Evolutionary conservation across 1,140 invertebrate species (phyloP), one percentile per base, ranked within the genome.

Genomic region (Drosophila teissieri): DNA sequence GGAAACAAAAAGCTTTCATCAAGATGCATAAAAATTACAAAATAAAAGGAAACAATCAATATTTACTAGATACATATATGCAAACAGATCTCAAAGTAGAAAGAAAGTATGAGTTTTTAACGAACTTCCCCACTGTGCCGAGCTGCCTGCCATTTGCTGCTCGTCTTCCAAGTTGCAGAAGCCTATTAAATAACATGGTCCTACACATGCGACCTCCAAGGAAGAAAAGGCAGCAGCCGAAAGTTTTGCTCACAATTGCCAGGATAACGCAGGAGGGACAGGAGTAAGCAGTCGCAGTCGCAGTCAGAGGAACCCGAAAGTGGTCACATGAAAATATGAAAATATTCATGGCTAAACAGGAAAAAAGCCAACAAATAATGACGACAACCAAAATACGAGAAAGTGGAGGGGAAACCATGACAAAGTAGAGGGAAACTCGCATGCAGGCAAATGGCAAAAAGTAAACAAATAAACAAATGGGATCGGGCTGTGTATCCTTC

Each of bases 101-200:
- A 14, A 0, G 2, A 39, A 39, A 11, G 3, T 6, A 4, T 39
- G 37, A 14, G 14, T 42, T 42, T 42, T 8, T 3, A 15, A 7
- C 8, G 5, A 19, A 4, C 7, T 27, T 14, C n/a, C 22, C 72
- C 72, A 76, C 73, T 58, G 73, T 76, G 14, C 51, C 44, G 54
- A 56, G 45, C 39, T 46, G 45, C 44, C 79, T 63, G 64, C 45
- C 69, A 40, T 64, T 80, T 80, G 60, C 37, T 45, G 70, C 31
- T n/a, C 56, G 48, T 75, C 72, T 65, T 49, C 40, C 53, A 39
- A 82, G 74, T 72, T 79, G 82, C 75, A 88, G 83, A 88, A 88
- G 84, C 83, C 83, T 88, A 88, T 88, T 88, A 88, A 88, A 88
- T 88, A 89, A 88, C 83, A 83, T 64, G 79, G 83, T 81, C 72